phyloP scores from a whole-genome alignment of 2,797 vertebrate species.

The Natrix natrix region DNA sequence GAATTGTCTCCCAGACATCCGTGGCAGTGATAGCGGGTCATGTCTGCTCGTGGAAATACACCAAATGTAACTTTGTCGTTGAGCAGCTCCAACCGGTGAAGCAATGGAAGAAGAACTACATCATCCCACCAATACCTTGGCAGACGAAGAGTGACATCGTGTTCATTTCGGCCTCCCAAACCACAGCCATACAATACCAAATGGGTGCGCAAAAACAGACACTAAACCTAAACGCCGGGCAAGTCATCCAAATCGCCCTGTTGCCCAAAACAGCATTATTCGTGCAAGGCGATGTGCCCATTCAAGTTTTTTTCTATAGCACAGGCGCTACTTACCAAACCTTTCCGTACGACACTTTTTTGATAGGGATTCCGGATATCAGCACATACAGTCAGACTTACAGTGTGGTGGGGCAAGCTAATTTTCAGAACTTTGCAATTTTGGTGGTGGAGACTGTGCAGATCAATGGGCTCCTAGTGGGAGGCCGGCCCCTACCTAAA shows the following conservation, averaged over 20 bases:
- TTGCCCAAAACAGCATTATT: constrained; percentile 31
- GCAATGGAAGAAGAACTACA: constrained; percentile 72
- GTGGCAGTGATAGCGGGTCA: constrained; percentile 74
- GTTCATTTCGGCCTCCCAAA: constrained; percentile 72
- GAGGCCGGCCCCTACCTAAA: constrained; percentile 29
- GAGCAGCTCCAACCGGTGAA: constrained; percentile 76
- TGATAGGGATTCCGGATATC: constrained; percentile 67
- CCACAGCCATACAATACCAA: constrained; percentile 54
- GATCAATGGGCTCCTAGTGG: constrained; percentile 50
- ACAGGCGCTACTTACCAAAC: constrained; percentile 46
- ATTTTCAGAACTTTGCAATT: constrained; percentile 64
- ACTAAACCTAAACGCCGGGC: constrained; percentile 34
- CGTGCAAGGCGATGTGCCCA: constrained; percentile 66
- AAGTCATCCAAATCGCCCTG: background rate
- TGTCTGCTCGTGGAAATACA: constrained; percentile 68
- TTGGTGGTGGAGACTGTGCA: constrained; percentile 64
- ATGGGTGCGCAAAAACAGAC: background rate
- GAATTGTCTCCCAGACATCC: constrained; percentile 62
- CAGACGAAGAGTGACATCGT: constrained; percentile 65
- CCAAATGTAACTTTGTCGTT: constrained; percentile 74
- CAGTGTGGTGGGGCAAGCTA: constrained; percentile 51
- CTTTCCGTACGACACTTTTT: constrained; percentile 66
- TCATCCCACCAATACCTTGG: constrained; percentile 67
- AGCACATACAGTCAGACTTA: constrained; percentile 71
- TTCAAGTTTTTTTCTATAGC: constrained; percentile 75